phyloP scores from a whole-genome alignment of 2,888 invertebrate species.

The Alloscopus bannaensis region DNA sequence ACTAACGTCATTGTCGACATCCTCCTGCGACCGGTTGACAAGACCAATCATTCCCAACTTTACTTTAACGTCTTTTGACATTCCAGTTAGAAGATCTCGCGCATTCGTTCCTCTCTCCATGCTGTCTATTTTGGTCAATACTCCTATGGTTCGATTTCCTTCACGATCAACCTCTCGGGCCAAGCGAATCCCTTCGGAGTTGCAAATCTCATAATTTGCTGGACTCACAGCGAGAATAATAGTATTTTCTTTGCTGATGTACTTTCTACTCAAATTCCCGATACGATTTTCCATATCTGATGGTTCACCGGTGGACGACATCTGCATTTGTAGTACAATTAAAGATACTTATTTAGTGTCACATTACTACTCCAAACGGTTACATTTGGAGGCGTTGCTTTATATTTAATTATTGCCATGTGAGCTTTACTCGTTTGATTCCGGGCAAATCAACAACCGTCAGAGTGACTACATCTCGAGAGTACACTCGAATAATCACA shows the following conservation, averaged over 20 bases:
- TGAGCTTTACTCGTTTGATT: slow-evolving; percentile 91
- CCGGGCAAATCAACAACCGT: slow-evolving; percentile 97
- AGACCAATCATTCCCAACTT: slow-evolving; percentile 98
- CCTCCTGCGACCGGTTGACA: slow-evolving; percentile 98
- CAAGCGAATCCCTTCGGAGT: slow-evolving; percentile 78
- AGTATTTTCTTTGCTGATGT: slow-evolving; percentile 78
- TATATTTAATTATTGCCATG: too few relatives aligned
- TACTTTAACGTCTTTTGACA: slow-evolving; percentile 96
- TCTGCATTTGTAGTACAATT: slow-evolving; percentile 11
- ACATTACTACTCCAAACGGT: too few relatives aligned
- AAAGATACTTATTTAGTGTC: too few relatives aligned
- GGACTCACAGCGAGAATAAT: slow-evolving; percentile 78
- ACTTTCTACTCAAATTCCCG: slow-evolving; percentile 78
- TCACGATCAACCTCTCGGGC: slow-evolving; percentile 78
- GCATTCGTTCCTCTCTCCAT: slow-evolving; percentile 99
- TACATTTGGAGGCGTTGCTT: too few relatives aligned
- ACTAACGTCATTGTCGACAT: slow-evolving; percentile 78
- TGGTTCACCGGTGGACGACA: slow-evolving; percentile 75
- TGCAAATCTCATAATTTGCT: slow-evolving; percentile 78
- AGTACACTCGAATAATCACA: slow-evolving; percentile 96
- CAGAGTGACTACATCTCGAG: slow-evolving; percentile 92
- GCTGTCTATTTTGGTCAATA: slow-evolving; percentile 98
- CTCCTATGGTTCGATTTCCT: slow-evolving; percentile 92
- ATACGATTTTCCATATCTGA: slow-evolving; percentile 79
- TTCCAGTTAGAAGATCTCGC: slow-evolving; percentile 93